phyloP scores from a whole-genome alignment of 92 coral and sea anemone genomes.

The Nematostella vectensis region DNA sequence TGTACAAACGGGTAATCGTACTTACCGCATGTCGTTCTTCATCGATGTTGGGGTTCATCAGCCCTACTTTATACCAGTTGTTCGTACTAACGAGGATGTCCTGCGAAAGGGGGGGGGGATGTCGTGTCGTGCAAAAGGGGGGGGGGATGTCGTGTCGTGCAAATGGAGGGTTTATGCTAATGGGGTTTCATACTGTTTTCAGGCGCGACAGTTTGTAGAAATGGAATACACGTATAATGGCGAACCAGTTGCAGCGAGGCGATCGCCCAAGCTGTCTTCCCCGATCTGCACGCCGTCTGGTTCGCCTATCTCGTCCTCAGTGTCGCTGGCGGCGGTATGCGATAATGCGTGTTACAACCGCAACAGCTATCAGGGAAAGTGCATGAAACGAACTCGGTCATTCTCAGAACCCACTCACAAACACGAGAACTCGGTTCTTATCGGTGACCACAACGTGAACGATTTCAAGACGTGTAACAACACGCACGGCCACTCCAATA shows the following conservation, averaged over 20 bases:
- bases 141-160: too few species aligned
- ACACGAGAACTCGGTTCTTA: conserved; percentile 67
- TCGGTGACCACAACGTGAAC: conserved; percentile 75
- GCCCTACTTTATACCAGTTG: too few species aligned
- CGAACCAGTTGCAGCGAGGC: conserved; percentile 49
- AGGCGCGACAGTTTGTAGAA: conserved; percentile 95
- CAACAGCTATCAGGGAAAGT: conserved; percentile 73
- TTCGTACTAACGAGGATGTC: too few species aligned
- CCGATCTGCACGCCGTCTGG: conserved; percentile 98
- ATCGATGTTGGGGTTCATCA: too few species aligned
- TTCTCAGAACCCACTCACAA: conserved; percentile 77
- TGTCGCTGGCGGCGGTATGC: conserved; percentile 81
- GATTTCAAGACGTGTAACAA: conserved; percentile 50
- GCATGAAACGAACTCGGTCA: conserved; percentile 82
- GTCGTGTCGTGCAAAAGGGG: too few species aligned
- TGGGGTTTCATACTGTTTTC: too few species aligned
- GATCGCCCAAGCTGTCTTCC: conserved; percentile 55
- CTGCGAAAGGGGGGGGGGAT: too few species aligned
- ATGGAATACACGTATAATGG: conserved; percentile 95
- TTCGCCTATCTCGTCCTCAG: conserved; percentile 85
- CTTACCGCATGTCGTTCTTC: too few species aligned
- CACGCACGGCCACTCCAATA: conserved; percentile 40
- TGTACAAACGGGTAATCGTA: too few species aligned
- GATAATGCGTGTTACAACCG: conserved; percentile 82
- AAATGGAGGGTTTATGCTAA: too few species aligned